Base-by-base conservation (phyloP, 2,113 vertebrate species). In the Oncorhynchus tshawytscha region DNA sequence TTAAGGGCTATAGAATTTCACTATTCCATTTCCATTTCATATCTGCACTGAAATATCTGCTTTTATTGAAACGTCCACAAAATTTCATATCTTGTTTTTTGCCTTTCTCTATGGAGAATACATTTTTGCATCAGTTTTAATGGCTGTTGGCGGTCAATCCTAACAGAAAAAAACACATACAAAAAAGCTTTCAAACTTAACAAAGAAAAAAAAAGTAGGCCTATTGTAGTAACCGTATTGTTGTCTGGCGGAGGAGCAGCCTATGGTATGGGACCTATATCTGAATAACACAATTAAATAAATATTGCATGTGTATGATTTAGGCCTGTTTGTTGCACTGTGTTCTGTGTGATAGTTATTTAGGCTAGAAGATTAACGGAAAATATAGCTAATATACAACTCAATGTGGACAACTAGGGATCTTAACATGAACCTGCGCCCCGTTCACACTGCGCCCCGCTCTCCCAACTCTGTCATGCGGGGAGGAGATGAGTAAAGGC, bases 401-500 rank as follows among this genome's bases (percentile, higher is more conserved):
- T 45, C 39, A 45, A 45, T 45, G 39, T 45, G 39, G 39, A 18
- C 16, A 54, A 54, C 3, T 54, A 18, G 16, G 51, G 13, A 18
- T 18, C 51, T 54, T 4, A 54, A 54, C 51, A 54, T 54, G 4
- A 54, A 54, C 3, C 16, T 16, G 27, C 27, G 3, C 25, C 25
- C 25, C 25, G 25, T 25, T 68, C 29, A 18, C 11, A 20, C 31
- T 31, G 31, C 18, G 8, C 15, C 20, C 7, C 9, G 4, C 20
- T 39, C 5, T 45, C 9, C 9, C 39, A 7, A 31, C 18, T 16
- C 54, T 4, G 5, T 8, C 71, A n/a, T n/a, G 4, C 25, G 82
- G 59, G 27, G 80, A 80, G 78, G 49, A 54, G 72, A 9, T 72
- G 66, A 54, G 24, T 45, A 29, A 73, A 71, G 76, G 69, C 75